Percentiles rank a stretch among this genome's conserved stretches.
Evolutionary conservation across 2,888 invertebrate genomes (phyloP).

Genomic region (Eristalinus sepulchralis): DNA sequence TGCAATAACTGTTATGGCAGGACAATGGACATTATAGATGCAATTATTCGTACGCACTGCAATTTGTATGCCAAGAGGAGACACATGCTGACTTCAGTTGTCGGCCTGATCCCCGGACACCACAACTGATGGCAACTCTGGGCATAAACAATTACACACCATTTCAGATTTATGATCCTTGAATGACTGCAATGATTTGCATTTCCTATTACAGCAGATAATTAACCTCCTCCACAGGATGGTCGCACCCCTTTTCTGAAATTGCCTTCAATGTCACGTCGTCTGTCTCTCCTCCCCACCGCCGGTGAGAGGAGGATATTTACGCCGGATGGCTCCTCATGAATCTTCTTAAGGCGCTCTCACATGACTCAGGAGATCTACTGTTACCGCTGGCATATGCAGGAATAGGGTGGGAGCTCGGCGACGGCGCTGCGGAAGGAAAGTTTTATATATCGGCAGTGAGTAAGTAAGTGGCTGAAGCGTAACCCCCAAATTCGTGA

Average conservation of each 20-base stretch:
- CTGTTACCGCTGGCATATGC: conserved; percentile 19
- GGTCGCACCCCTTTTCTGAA: conserved; percentile 2
- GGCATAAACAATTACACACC: conserved; percentile 31
- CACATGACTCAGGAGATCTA: conserved; percentile 53
- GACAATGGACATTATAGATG: conserved; percentile 63
- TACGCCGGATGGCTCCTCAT: conserved; percentile 49
- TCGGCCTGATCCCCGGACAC: neutral
- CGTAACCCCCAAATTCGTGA: conserved; percentile 33
- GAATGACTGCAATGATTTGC: conserved; percentile 66
- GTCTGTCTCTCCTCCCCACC: neutral
- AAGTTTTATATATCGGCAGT: neutral
- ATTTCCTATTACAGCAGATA: conserved; percentile 52
- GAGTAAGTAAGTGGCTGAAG: neutral
- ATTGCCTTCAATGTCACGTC: conserved; percentile 36
- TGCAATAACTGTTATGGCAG: conserved; percentile 61
- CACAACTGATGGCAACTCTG: conserved; percentile 43
- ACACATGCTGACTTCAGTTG: conserved; percentile 24
- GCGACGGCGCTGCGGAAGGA: neutral
- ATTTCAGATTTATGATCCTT: conserved; percentile 54
- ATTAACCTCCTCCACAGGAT: conserved; percentile 29
- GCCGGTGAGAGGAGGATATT: conserved; percentile 30
- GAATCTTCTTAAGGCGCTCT: conserved; percentile 54
- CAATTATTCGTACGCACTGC: conserved; percentile 58
- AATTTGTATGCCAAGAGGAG: conserved; percentile 45
- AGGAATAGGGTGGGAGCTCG: neutral